phyloP scores from a whole-genome alignment of 1,140 invertebrate species.

The Venturia canescens region DNA sequence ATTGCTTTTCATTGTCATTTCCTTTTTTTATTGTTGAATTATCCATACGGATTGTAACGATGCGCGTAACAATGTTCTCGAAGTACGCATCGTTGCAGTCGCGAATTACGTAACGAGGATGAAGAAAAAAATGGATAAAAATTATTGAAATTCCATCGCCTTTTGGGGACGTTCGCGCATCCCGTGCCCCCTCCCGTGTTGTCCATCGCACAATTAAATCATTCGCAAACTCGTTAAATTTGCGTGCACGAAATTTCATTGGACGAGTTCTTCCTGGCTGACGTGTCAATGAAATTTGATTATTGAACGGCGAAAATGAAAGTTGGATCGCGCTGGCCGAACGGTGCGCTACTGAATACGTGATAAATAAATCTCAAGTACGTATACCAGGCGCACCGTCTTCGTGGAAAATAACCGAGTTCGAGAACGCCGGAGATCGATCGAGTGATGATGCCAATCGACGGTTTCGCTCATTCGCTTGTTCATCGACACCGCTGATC shows the following conservation, averaged over 20 bases:
- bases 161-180: not conserved
- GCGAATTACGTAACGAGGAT: not conserved
- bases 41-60: slow-evolving; percentile 8
- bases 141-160: not conserved
- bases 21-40: not conserved
- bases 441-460: not conserved
- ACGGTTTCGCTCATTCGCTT: not conserved
- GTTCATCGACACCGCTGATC: too few relatives aligned
- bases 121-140: not conserved
- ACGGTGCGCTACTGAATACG: slow-evolving; percentile 37
- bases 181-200: too few relatives aligned
- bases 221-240: not conserved
- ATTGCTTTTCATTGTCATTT: not conserved
- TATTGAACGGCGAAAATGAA: too few relatives aligned
- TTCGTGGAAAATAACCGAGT: too few relatives aligned
- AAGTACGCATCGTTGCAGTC: slow-evolving; percentile 43
- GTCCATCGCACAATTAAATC: not conserved
- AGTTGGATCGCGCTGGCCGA: not conserved
- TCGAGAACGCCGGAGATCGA: too few relatives aligned
- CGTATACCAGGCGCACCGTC: slow-evolving; percentile 2
- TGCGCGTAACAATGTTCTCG: slow-evolving; percentile 39
- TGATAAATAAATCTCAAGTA: slow-evolving; percentile 30
- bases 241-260: not conserved
- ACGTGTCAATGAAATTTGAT: too few relatives aligned
- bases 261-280: too few relatives aligned